A percentile compares a stretch with the other conserved stretches of the same genome.
phyloP scores from a whole-genome alignment of 2,797 vertebrate genomes.

The Acomys russatus region DNA sequence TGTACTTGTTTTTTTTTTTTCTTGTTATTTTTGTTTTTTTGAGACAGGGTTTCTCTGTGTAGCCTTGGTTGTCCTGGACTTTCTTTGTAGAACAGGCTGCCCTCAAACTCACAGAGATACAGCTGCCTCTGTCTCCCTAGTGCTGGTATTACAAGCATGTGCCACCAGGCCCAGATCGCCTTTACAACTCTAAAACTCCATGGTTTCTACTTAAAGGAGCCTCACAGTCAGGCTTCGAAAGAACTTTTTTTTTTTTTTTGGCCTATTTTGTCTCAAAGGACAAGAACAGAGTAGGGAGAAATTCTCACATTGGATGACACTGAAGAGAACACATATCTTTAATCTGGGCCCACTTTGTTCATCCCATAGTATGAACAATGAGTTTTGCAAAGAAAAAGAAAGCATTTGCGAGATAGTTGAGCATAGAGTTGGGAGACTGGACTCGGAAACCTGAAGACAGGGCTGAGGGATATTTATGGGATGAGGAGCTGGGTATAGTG shows the following conservation, averaged over 20 bases:
- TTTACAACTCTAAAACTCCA: constrained; percentile 4
- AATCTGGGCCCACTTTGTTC: neutral
- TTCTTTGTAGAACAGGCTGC: no score
- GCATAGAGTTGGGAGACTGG: neutral
- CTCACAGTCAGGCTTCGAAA: constrained; percentile 11
- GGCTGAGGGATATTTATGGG: neutral
- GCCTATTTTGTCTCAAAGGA: constrained; percentile 42
- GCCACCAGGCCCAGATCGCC: neutral
- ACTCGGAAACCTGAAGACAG: neutral
- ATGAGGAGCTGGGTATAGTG: neutral
- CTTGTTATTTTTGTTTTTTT: no score
- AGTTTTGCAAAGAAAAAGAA: neutral
- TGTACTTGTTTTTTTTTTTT: neutral
- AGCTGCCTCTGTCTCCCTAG: no score
- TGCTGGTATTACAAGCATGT: no score
- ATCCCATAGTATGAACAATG: neutral
- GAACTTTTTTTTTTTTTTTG: neutral
- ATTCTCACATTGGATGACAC: neutral
- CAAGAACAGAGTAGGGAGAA: neutral
- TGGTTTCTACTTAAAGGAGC: constrained; percentile 20
- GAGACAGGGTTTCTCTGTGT: no score
- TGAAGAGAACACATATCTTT: neutral
- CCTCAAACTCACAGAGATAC: no score
- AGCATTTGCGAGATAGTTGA: neutral
- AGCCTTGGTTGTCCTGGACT: no score